Base-by-base conservation (phyloP, 2,888 invertebrate genomes). In the Drosophila merina region DNA sequence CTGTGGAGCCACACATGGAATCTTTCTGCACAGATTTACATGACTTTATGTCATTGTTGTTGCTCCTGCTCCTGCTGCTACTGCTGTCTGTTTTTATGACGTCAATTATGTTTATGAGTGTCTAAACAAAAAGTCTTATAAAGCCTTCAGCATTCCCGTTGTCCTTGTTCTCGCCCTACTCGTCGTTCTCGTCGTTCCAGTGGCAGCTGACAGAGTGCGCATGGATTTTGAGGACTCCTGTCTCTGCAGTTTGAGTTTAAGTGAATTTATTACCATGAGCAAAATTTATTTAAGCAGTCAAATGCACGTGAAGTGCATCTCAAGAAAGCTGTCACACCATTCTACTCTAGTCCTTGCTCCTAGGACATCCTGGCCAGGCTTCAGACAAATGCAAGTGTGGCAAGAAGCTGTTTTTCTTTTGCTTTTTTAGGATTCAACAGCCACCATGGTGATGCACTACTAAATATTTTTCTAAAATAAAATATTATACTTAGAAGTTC, bases 261-360 rank as follows among this genome's bases (percentile, higher is more conserved):
- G 84, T 88, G 80, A 84, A 84, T 84, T 84, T 88, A 84, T 84
- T 84, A 84, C 88, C 88, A 88, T 86, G 77, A 86, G 67, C 77
- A 76, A 83, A 86, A 84, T 88, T 83, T 84, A 84, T 83, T 86
- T 84, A 80, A 83, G 80, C 88, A 88, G 84, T 86, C 84, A 84
- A 84, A 79, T 84, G 88, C 88, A 84, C 84, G 88, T 84, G 84
- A 84, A 84, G 86, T 83, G 80, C 84, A 79, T 79, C 80, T 77
- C 77, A 83, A 76, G 86, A 77, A 82, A 88, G 74, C 86, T 84
- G 88, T 84, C 88, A 84, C 72, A 86, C 51, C 28, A 12, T 30
- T n/a, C n/a, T n/a, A 4, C n/a, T 9, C 26, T 6, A n/a, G n/a
- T 9, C 0, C 42, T 25, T 8, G 12, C 4, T 26, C 28, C 9